Evolutionary conservation across 2,113 vertebrate species (phyloP), one percentile per base, ranked within the genome.

Genomic region (Alosa alosa): DNA sequence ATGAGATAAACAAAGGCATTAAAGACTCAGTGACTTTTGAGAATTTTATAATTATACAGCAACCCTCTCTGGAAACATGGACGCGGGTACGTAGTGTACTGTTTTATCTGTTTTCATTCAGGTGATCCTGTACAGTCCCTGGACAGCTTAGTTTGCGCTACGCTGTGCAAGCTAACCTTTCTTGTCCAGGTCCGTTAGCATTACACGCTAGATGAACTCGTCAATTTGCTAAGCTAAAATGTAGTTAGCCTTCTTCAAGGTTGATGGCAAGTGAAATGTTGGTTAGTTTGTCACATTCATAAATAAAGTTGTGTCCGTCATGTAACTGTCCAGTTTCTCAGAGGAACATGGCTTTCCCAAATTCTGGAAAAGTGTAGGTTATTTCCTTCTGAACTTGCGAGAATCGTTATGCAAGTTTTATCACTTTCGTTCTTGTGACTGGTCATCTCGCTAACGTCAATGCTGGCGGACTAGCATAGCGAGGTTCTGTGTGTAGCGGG

Each of bases 1-100:
- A 90, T 89, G 90, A 93, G 83, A 93, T 92, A 93, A 94, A 96
- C 94, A 95, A 94, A 95, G 94, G 92, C 82, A 82, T 90, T 89
- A 87, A 91, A 45, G 86, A 93, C 89, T 91, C 81, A 55, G n/a
- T 60, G 78, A 64, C 82, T 89, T 86, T 87, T 78, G 82, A 86
- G 83, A 89, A 86, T 64, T 90, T 84, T 82, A 47, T 82, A 86
- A 83, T 82, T 86, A 36, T 81, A 86, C 50, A 47, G 84, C 82
- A 82, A 86, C 45, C 64, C 81, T 89, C 82, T 39, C n/a, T 75
- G 57, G 11, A 87, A 93, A 89, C 85, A 96, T 96, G 95, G 94
- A 94, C 81, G 87, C 87, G 0, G 94, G 95, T 96, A 94, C 50
- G 90, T 89, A 0, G 25, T 44, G 78, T 22, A 50, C 3, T 36